Evolutionary conservation across 2,888 invertebrate species (phyloP), one percentile per base, ranked within the genome.

Genomic region (Melanostoma scalare): DNA sequence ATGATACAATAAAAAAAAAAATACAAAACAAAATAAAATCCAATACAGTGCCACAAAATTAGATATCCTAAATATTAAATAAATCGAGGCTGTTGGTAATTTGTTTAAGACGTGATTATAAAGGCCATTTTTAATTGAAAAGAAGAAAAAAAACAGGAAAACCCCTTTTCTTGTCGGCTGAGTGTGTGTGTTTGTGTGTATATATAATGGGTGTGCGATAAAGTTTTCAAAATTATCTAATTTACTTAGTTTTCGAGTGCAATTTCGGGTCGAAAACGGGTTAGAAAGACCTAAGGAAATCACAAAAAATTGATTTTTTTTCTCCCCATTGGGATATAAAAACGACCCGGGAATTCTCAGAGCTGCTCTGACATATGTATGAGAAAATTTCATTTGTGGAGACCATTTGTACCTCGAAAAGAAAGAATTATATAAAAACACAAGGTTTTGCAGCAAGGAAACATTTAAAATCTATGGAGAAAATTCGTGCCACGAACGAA

Each of bases 341-440:
- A 42, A 38, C 53, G 38, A 63, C 77, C 82, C 77, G 82, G 77
- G 77, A 73, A 82, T 69, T 82, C 46, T 48, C 35, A 52, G 9
- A 53, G 53, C 81, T 71, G 56, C 63, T 20, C 42, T 77, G 46
- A 52, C 82, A 69, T 73, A 73, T 73, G 68, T 61, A 68, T 46
- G 35, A 5, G 63, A 44, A 61, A 44, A 60, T 61, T 61, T 72
- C 65, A 63, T 20, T 69, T 73, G 20, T 38, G 31, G 67, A 56
- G 61, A 55, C 10, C 35, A 20, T 42, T 6, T 65, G 8, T 10
- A 40, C 44, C 38, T 55, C 6, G 33, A 36, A 46, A 42, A 56
- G 44, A 6, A 5, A 42, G 50, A 73, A 71, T 84, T 74, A 78
- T 69, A 79, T 84, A 78, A 84, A 84, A 69, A 77, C 65, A 58